phyloP scores from a whole-genome alignment of 2,888 invertebrate genomes.

The Eucera pruinosa region DNA sequence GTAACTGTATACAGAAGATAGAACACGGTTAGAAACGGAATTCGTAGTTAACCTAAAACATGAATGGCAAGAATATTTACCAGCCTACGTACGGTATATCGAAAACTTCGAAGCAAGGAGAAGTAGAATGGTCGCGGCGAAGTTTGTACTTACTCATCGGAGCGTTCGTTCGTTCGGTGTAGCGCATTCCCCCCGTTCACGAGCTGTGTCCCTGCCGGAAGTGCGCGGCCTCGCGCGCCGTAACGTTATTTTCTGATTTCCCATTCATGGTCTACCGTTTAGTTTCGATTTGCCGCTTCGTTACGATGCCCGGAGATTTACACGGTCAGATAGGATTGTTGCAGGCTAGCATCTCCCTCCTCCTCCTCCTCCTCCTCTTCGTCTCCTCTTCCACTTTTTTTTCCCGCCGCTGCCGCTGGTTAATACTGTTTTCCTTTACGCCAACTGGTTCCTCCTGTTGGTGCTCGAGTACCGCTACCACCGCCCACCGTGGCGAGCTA shows the following conservation, averaged over 20 bases:
- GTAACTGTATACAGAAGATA: too few relatives aligned
- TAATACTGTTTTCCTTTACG: conserved; percentile 31
- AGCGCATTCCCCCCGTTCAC: conserved; percentile 44
- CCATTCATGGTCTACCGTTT: conserved; percentile 80
- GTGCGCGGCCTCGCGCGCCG: conserved; percentile 75
- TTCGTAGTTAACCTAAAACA: too few relatives aligned
- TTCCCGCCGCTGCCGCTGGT: conserved; percentile 14
- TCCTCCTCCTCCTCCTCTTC: conserved; percentile 13
- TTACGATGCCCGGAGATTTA: conserved; percentile 81
- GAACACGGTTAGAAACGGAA: too few relatives aligned
- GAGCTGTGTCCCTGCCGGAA: conserved; percentile 74
- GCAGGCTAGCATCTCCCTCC: conserved; percentile 60
- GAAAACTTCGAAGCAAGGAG: too few relatives aligned
- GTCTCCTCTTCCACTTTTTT: conserved; percentile 15
- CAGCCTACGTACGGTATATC: too few relatives aligned
- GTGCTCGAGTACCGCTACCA: conserved; percentile 3
- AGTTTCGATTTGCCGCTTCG: conserved; percentile 83
- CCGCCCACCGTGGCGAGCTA: conserved; percentile 7
- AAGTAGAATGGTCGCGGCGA: too few relatives aligned
- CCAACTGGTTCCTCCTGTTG: not conserved
- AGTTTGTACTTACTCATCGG: too few relatives aligned
- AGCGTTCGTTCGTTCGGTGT: too few relatives aligned
- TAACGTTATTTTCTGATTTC: conserved; percentile 79
- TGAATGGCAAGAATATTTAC: too few relatives aligned
- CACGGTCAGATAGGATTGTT: conserved; percentile 81